Base-by-base conservation (phyloP, 2,113 vertebrate genomes). In the Craseonycteris thonglongyai region DNA sequence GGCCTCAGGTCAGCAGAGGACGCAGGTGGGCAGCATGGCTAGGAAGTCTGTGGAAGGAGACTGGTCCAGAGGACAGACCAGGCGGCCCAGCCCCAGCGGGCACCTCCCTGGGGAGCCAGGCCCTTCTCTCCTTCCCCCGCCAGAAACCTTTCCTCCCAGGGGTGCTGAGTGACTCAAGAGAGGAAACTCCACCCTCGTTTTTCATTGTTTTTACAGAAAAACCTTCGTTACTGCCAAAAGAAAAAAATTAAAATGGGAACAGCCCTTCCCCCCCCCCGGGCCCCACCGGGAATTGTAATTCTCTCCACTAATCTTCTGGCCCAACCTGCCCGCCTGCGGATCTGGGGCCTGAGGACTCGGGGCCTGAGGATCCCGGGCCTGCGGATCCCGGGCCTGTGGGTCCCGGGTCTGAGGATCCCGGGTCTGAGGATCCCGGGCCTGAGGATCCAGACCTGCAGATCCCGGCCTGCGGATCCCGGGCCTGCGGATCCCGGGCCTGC, bases 121-220 rank as follows among this genome's bases (percentile, higher is more conserved):
- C 85, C 26, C 72, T 35, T 5, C 3, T 1, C n/a, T 13, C 24
- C 22, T 19, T 74, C 66, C 54, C 38, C 1, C 5, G 45, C 72
- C 72, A 28, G 78, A 72, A 4, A 75, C 12, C 76, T 76, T 66
- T 87, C 90, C 76, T 88, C 92, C 75, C 42, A 0, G 88, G 54
- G 51, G 35, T 22, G 66, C 61, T 0, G 6, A 38, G 90, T 21
- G 47, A 40, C 93, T 72, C 38, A 14, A 5, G 69, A 79, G 51
- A 71, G 95, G 97, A 97, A 96, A 69, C 94, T 86, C 97, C 96
- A 89, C 97, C 96, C 97, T 49, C 56, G 49, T 26, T 91, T 94
- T 86, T 90, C 96, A 97, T 97, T 97, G 97, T 97, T 96, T 91
- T 88, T 79, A 88, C 56, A 97, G 94, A 97, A 96, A 96, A 90